A percentile compares a stretch with the other conserved stretches of the same genome.
Evolutionary conservation across 2,888 invertebrate genomes (phyloP).

Genomic region (Hirtodrosophila alboralis): DNA sequence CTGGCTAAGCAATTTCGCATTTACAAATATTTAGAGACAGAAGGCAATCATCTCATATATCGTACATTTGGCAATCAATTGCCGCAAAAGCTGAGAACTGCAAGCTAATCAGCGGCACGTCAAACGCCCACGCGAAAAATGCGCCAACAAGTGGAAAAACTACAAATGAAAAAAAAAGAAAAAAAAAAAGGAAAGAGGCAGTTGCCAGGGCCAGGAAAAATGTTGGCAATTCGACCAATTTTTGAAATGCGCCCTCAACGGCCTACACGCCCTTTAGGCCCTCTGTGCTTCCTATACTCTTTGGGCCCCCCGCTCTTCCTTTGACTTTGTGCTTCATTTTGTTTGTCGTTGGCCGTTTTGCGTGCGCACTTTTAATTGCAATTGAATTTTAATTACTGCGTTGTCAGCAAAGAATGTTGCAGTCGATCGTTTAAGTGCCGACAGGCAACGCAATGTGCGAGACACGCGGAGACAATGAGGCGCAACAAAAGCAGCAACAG

Average conservation of each 20-base stretch:
- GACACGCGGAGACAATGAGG: constrained; percentile 56
- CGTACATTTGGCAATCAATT: constrained; percentile 39
- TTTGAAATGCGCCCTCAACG: constrained; percentile 38
- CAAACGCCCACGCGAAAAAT: constrained; percentile 69
- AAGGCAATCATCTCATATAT: constrained; percentile 38
- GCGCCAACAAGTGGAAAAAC: constrained; percentile 36
- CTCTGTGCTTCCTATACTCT: not conserved
- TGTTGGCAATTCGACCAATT: constrained; percentile 74
- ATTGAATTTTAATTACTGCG: constrained; percentile 84
- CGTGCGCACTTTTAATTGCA: constrained; percentile 82
- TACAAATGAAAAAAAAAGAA: constrained; percentile 4
- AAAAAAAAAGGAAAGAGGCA: too few relatives aligned
- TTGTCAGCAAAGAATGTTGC: constrained; percentile 83
- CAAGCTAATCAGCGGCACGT: constrained; percentile 71
- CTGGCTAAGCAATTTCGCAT: constrained; percentile 8
- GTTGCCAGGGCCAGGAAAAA: constrained; percentile 36
- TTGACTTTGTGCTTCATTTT: constrained; percentile 48
- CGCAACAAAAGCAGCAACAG: constrained; percentile 26
- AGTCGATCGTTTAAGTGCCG: constrained; percentile 76
- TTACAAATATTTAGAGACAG: constrained; percentile 50
- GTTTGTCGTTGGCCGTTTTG: constrained; percentile 76
- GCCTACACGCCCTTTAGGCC: not conserved
- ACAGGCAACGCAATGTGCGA: constrained; percentile 43
- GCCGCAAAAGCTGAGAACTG: constrained; percentile 17
- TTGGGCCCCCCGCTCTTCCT: constrained; percentile 9